Conservation (phyloP, 2,113 vertebrate species). For the Notarius quadriscutis region DNA sequence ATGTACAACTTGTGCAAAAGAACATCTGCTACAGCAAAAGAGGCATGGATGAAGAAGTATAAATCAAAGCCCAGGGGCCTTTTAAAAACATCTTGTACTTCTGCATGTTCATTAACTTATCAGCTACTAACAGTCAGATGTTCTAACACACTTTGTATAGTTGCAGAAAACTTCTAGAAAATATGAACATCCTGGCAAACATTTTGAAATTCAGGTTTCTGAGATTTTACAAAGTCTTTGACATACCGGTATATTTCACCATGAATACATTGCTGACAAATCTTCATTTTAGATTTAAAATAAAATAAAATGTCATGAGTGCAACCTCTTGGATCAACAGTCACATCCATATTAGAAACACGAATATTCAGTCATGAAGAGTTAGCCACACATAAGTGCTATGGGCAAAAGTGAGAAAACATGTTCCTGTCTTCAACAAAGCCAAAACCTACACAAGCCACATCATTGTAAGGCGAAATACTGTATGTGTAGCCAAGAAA, state of each 20-base stretch:
- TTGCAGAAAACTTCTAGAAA: not conserved
- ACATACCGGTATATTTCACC: not conserved
- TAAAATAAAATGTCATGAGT: not conserved
- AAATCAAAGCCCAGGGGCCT: conserved; percentile 9
- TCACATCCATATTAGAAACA: not conserved
- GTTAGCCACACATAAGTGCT: no score
- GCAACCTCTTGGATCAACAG: not conserved
- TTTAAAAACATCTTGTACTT: not conserved
- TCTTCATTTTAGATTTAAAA: not conserved
- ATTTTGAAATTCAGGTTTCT: not conserved
- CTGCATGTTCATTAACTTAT: conserved; percentile 18
- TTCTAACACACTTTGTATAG: not conserved
- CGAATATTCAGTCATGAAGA: not conserved
- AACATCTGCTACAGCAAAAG: conserved; percentile 16
- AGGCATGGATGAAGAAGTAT: not conserved
- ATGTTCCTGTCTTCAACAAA: not conserved
- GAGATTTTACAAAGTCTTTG: not conserved
- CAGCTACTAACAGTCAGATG: conserved; percentile 7
- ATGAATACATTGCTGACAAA: not conserved
- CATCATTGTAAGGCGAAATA: not conserved
- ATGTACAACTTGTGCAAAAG: conserved; percentile 1
- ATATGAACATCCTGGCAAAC: not conserved
- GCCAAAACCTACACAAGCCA: not conserved
- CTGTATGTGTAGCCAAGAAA: not conserved
- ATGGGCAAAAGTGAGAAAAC: not conserved